Conservation (phyloP, 2,113 vertebrate genomes). For the Ovis canadensis region DNA sequence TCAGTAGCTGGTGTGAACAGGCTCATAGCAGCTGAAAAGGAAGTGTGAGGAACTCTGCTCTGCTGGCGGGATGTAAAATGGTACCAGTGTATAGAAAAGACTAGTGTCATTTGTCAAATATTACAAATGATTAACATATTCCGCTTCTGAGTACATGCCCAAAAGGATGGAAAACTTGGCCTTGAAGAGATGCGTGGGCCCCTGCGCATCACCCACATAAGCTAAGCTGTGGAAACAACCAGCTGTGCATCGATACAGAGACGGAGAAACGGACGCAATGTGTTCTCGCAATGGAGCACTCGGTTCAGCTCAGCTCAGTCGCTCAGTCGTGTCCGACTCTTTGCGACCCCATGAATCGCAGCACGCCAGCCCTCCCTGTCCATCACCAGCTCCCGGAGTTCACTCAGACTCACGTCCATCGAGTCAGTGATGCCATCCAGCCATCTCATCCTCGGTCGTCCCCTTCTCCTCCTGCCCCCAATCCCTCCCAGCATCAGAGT, state of each 20-base stretch:
- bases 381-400: no score
- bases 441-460: no score
- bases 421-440: no score
- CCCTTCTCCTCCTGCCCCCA: no score
- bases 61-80: no score
- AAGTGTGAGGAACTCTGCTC: not conserved
- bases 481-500: no score
- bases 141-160: not conserved
- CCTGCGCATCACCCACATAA: not conserved
- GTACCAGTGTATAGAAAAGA: not conserved
- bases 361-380: no score
- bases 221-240: not conserved
- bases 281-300: accelerated
- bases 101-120: not conserved
- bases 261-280: accelerated
- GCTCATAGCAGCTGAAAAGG: not conserved
- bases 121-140: no score
- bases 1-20: not conserved
- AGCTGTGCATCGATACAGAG: accelerated
- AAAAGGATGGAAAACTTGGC: accelerated
- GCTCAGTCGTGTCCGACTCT: accelerated
- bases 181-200: not conserved
- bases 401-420: accelerated
- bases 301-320: no score
- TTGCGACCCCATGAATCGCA: no score